A percentile compares a stretch with the other conserved stretches of the same genome.
Evolutionary conservation across 2,888 invertebrate species (phyloP).

Genomic region (Philereme vetulata): DNA sequence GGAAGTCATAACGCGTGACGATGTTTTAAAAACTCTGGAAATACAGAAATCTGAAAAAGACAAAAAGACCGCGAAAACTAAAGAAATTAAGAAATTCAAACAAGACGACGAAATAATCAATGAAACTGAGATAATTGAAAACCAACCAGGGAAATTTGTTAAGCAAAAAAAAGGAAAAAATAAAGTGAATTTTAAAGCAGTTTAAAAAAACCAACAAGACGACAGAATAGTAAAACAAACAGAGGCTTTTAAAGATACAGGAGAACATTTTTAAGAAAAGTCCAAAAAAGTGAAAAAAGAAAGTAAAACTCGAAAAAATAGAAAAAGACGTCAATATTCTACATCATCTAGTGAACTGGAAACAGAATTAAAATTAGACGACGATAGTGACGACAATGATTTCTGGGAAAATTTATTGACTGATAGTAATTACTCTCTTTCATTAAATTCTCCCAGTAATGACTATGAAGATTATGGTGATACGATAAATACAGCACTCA

Average conservation of each 20-base stretch:
- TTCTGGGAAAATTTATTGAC: slow-evolving; percentile 19
- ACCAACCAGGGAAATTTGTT: too few relatives aligned
- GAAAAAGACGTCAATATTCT: slow-evolving; percentile 3
- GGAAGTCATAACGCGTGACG: slow-evolving; percentile 23
- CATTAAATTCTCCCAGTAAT: too few relatives aligned
- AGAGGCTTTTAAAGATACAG: too few relatives aligned
- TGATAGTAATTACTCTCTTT: slow-evolving; percentile 3
- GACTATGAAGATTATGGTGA: slow-evolving; percentile 8
- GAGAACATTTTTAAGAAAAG: slow-evolving; percentile 6
- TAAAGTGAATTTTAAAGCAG: too few relatives aligned
- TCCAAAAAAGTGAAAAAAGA: slow-evolving; percentile 15
- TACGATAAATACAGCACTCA: slow-evolving; percentile 14
- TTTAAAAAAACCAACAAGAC: slow-evolving; percentile 1
- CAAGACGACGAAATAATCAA: too few relatives aligned
- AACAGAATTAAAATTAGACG: slow-evolving; percentile 22
- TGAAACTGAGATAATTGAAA: too few relatives aligned
- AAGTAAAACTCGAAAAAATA: slow-evolving; percentile 10
- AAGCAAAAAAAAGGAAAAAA: too few relatives aligned
- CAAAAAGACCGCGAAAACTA: too few relatives aligned
- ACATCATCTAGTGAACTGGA: background rate
- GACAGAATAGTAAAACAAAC: background rate
- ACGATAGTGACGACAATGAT: slow-evolving; percentile 26
- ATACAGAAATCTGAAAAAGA: slow-evolving; percentile 1
- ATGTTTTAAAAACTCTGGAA: slow-evolving; percentile 15
- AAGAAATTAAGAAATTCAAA: too few relatives aligned